Evolutionary conservation across 2,888 invertebrate species (phyloP), one percentile per base, ranked within the genome.

Genomic region (Griposia aprilina): DNA sequence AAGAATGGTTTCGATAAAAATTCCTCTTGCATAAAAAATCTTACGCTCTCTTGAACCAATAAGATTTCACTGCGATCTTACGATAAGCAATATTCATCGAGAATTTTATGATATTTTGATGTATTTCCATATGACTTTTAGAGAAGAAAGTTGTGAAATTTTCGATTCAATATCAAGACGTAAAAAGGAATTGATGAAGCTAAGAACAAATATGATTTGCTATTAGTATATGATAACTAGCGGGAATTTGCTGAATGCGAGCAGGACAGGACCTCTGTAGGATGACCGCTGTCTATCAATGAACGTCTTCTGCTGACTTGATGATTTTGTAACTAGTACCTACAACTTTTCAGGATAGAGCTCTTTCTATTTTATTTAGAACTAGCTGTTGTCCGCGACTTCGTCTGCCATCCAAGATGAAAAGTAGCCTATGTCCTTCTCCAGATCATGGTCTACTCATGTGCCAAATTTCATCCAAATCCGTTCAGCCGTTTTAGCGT

Each of bases 31-130:
- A 80, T 85, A 84, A 84, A 86, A 65, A 88, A 82, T 84, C 82
- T 84, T 81, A 82, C 88, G 87, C 86, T 80, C 73, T 74, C 86
- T 86, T 88, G 74, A 88, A 78, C 80, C 79, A 84, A 80, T 82
- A 86, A 81, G 76, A 80, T 74, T 72, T 75, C 63, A 74, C 74
- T 74, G 76, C 68, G 83, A 83, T 85, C 68, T 76, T 74, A 73
- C 68, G 85, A 75, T 84, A 69, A 78, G 74, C 67, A 75, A 77
- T 85, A 82, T 83, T 82, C 75, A 79, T 76, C 50, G 63, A n/a
- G 66, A 63, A 67, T 73, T 81, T 84, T 83, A 83, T 81, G 84
- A 59, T 74, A 84, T 81, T 81, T 81, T 81, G 80, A 83, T 81
- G 57, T 69, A 60, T 79, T 82, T 74, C 26, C 41, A 73, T 78